Conservation (phyloP, 2,113 vertebrate species). For the Vidua macroura region DNA sequence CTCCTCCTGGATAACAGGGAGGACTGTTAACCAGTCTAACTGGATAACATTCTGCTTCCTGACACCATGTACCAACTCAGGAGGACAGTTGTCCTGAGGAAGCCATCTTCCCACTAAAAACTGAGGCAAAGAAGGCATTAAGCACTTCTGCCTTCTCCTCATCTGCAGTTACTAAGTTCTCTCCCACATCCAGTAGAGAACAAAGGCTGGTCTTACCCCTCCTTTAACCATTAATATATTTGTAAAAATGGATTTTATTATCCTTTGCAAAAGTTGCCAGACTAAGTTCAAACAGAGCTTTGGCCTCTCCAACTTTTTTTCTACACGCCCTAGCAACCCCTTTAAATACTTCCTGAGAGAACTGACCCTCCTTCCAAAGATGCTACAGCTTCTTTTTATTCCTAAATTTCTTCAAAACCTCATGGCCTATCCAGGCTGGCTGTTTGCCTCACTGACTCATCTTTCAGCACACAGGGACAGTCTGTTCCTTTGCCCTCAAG, state of each 20-base stretch:
- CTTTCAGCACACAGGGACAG: not conserved
- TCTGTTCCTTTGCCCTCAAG: not conserved
- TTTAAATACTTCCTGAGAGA: not conserved
- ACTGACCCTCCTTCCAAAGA: not conserved
- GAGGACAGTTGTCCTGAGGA: not conserved
- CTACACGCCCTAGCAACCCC: not conserved
- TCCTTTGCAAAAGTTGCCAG: not conserved
- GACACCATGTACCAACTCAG: too few relatives aligned
- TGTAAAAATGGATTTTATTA: not conserved
- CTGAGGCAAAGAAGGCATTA: not conserved
- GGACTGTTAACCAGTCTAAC: not conserved
- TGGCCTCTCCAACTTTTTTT: not conserved
- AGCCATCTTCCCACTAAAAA: not conserved
- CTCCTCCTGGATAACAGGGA: not conserved
- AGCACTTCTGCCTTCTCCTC: not conserved
- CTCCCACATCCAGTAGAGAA: not conserved
- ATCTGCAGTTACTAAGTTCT: not conserved
- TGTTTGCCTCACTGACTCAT: fast-evolving
- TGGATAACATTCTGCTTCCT: not conserved
- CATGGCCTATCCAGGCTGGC: not conserved
- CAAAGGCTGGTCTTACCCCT: not conserved
- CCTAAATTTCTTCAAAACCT: not conserved
- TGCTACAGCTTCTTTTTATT: not conserved
- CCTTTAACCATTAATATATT: not conserved
- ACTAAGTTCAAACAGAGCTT: too few relatives aligned